A percentile compares a stretch with the other conserved stretches of the same genome.
Evolutionary conservation across 2,888 invertebrate genomes (phyloP).

Genomic region (Atrina japonica): DNA sequence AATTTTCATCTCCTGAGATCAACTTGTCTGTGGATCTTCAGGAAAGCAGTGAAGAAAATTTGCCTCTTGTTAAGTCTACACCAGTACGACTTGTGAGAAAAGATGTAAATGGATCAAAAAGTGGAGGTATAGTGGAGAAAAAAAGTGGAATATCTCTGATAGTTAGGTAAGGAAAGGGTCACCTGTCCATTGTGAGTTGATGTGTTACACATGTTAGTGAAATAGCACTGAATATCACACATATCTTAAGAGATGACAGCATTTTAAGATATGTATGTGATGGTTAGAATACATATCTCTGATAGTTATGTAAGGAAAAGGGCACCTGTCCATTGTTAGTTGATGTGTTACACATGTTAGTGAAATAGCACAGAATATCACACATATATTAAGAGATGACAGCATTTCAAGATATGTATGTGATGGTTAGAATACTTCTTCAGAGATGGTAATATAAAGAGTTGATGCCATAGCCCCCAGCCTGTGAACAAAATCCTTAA

Average conservation of each 20-base stretch:
- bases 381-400: neutral
- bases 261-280: neutral
- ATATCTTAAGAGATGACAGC: neutral
- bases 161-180: conserved; percentile 85
- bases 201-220: neutral
- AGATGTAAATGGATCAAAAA: conserved; percentile 60
- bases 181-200: neutral
- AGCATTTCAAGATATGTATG: neutral
- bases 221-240: neutral
- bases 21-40: conserved; percentile 70
- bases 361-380: neutral
- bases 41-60: conserved; percentile 58
- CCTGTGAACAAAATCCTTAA: no score
- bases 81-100: conserved; percentile 67
- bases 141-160: conserved; percentile 92
- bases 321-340: no score
- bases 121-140: conserved; percentile 81
- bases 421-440: no score
- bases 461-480: no score
- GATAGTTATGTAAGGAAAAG: conserved; percentile 90
- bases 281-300: conserved; percentile 86
- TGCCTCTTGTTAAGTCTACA: conserved; percentile 59
- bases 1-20: conserved; percentile 84
- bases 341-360: neutral
- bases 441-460: no score